phyloP scores from a whole-genome alignment of 2,113 vertebrate genomes.

The Cyphomyrus discorhynchus region DNA sequence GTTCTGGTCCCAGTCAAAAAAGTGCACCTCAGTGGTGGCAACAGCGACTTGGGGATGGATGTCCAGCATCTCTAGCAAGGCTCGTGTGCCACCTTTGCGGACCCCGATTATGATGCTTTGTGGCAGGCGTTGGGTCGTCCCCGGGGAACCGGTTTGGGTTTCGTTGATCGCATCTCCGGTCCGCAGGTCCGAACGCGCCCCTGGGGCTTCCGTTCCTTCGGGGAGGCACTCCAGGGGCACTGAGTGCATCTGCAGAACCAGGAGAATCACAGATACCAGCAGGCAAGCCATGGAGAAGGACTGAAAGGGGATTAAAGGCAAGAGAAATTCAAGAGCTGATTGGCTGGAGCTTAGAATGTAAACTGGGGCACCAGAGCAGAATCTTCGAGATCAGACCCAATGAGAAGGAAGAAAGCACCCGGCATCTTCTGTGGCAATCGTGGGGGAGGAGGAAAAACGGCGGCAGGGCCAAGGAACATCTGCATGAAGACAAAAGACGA shows the following conservation, averaged over 20 bases:
- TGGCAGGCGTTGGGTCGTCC: conserved; percentile 70
- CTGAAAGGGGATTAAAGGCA: background rate
- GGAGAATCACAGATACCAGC: conserved; percentile 65
- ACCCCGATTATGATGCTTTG: conserved; percentile 89
- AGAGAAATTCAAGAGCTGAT: conserved; percentile 29
- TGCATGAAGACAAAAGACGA: conserved; percentile 47
- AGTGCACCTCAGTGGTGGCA: conserved; percentile 87
- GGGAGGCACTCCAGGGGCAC: conserved; percentile 54
- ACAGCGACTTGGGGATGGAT: conserved; percentile 84
- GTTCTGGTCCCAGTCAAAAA: conserved; percentile 92
- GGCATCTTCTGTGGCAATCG: conserved; percentile 49
- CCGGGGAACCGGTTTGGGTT: conserved; percentile 68
- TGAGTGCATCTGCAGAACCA: conserved; percentile 64
- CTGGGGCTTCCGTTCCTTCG: conserved; percentile 46
- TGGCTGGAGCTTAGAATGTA: conserved; percentile 21
- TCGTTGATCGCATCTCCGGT: conserved; percentile 56
- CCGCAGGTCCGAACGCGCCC: conserved; percentile 53
- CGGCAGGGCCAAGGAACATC: conserved; percentile 55
- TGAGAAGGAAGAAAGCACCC: conserved; percentile 36
- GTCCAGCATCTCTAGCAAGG: conserved; percentile 85
- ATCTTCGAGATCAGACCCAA: conserved; percentile 45
- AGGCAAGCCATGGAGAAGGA: conserved; percentile 71
- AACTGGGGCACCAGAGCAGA: conserved; percentile 20
- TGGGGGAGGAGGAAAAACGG: conserved; percentile 32
- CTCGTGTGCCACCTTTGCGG: conserved; percentile 83